These are phyloP conservation scores for Rallus limicola DNA, from an alignment of 2,113 vertebrate species.

Conservation along the genomic window DNA sequence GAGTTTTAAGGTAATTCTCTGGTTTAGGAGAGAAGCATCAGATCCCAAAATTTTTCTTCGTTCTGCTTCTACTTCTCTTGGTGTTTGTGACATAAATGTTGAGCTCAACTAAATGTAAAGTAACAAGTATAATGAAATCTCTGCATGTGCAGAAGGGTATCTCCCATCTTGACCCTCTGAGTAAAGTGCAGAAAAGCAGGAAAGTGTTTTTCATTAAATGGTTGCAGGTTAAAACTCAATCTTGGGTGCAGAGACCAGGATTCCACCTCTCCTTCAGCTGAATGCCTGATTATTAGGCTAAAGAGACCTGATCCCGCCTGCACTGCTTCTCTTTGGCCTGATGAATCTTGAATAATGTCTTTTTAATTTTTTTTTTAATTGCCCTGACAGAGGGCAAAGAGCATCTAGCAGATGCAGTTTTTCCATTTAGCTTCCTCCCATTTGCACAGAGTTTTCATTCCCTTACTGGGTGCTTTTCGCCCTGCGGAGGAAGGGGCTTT, in stretches of 20 bases:
- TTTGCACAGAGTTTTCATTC: neutral
- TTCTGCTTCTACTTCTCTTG: neutral
- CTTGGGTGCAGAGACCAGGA: neutral
- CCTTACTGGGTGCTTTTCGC: neutral
- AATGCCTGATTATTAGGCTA: neutral
- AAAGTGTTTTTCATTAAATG: neutral
- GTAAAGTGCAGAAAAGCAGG: neutral
- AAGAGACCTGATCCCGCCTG: neutral
- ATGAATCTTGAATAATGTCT: neutral
- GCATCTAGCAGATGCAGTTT: neutral
- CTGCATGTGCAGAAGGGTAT: neutral
- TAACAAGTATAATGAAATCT: neutral
- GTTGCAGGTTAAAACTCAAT: neutral
- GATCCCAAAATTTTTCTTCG: neutral
- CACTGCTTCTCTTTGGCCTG: neutral
- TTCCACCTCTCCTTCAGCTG: neutral
- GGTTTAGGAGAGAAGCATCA: neutral
- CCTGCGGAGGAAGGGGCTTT: neutral
- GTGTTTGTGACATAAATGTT: neutral
- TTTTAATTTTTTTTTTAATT: neutral
- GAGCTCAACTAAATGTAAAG: neutral
- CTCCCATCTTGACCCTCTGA: neutral
- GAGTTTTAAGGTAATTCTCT: neutral
- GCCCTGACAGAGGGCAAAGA: constrained; percentile 6
- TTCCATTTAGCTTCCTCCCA: constrained; percentile 2